Base-by-base conservation (phyloP, 1,140 invertebrate species). In the Argopecten irradians region DNA sequence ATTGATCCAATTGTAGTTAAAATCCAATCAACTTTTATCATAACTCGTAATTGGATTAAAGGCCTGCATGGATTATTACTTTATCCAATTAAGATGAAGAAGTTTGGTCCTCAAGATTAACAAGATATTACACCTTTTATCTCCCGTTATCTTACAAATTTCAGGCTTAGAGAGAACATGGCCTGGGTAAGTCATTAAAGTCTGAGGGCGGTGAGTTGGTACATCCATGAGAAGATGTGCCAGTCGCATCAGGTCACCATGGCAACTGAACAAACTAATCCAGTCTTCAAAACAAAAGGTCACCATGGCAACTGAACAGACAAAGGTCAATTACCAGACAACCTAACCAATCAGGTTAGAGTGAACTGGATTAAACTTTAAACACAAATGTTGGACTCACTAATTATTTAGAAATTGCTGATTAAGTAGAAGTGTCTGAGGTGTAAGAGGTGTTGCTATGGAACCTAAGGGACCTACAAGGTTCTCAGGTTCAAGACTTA, bases 311-410 rank as follows among this genome's bases (percentile, higher is more conserved):
- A 71, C 55, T n/a, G n/a, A 71, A 71, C n/a, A 16, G 43, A 71
- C 55, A 71, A 71, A 71, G 55, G 55, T 71, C 55, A 71, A 71
- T 71, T 71, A 71, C 55, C n/a, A 71, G 55, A 16, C n/a, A 71
- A 71, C 22, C 55, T 71, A 28, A 28, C 55, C n/a, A 71, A 71
- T 71, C 55, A 71, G n/a, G n/a, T 71, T 28, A 5, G 55, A 1
- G 28, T 28, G 55, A 28, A 71, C 55, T 71, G 55, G 28, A 71
- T 71, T 28, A 71, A 71, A 71, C 55, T 28, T 71, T 46, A 46
- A 46, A 46, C 13, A 46, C 43, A 16, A 46, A 46, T 28, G 55
- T 28, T n/a, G 22, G 55, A 71, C 22, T 71, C 1, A 71, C 55
- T 71, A 71, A 71, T 71, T 71, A 71, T 71, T 71, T 71, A 28